Conservation (phyloP, 2,113 vertebrate genomes). For the Haliaeetus leucogaster region DNA sequence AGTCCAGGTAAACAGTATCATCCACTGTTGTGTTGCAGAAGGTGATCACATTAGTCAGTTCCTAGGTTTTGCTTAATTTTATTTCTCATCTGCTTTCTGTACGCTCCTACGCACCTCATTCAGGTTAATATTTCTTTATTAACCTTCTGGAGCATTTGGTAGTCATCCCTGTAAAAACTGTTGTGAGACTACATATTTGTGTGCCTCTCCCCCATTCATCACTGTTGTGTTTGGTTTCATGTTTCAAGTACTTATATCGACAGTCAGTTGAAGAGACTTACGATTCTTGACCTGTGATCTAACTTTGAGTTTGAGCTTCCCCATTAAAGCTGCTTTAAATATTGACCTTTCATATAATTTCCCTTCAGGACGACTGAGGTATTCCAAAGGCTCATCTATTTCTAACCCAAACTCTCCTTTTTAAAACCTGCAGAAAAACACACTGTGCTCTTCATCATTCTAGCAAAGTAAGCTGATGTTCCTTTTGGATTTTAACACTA, state of each 20-base stretch:
- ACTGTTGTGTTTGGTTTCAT: neutral
- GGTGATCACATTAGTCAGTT: neutral
- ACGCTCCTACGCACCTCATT: neutral
- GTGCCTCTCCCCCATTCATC: neutral
- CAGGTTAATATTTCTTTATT: neutral
- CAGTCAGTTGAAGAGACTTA: neutral
- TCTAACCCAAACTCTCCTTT: neutral
- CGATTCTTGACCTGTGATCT: neutral
- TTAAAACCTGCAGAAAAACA: neutral
- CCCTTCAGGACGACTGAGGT: neutral
- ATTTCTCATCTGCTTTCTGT: neutral
- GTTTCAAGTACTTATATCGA: neutral
- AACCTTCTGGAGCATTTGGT: neutral
- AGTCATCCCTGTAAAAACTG: neutral
- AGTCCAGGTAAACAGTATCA: neutral
- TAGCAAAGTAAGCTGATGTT: neutral
- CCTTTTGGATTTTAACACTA: neutral
- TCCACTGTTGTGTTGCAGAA: neutral
- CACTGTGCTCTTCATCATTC: neutral
- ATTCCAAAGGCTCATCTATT: neutral
- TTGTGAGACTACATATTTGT: neutral
- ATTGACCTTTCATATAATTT: neutral
- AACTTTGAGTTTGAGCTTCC: neutral
- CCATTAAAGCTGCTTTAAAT: neutral
- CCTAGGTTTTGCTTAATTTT: neutral